These are phyloP conservation scores for Lithophane ornitopus DNA, from an alignment of 2,888 invertebrate genomes.

Conservation along the genomic window DNA sequence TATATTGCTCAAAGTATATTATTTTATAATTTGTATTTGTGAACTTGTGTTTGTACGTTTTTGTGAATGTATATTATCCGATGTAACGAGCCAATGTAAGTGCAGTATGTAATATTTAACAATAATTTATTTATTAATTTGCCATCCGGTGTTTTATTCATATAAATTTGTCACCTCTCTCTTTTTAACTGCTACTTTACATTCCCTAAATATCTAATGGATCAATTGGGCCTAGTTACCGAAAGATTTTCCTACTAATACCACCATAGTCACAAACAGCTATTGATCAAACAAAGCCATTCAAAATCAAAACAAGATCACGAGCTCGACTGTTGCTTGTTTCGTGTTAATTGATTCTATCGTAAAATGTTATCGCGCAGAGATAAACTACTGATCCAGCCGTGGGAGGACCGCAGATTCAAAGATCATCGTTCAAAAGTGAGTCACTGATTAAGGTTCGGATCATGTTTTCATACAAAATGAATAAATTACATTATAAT, in stretches of 20 bases:
- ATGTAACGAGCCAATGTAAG: constrained; percentile 88
- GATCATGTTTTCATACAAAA: constrained; percentile 35
- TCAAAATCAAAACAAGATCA: constrained; percentile 52
- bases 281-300: constrained; percentile 49
- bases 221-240: constrained; percentile 23
- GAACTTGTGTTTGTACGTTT: constrained; percentile 86
- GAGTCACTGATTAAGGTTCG: constrained; percentile 59
- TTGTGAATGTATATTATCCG: constrained; percentile 85
- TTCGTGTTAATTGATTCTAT: constrained; percentile 40
- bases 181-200: neutral
- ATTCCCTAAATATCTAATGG: neutral
- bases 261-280: constrained; percentile 35
- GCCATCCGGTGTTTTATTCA: constrained; percentile 78
- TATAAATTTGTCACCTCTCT: neutral
- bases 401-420: constrained; percentile 93
- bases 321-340: constrained; percentile 51
- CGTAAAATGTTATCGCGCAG: constrained; percentile 91
- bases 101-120: constrained; percentile 90
- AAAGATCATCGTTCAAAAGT: constrained; percentile 93
- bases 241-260: neutral
- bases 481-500: neutral
- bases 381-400: constrained; percentile 93
- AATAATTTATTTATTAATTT: constrained; percentile 91
- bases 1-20: constrained; percentile 89
- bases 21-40: constrained; percentile 81